phyloP scores from a whole-genome alignment of 2,113 vertebrate genomes.

The Progne subis region DNA sequence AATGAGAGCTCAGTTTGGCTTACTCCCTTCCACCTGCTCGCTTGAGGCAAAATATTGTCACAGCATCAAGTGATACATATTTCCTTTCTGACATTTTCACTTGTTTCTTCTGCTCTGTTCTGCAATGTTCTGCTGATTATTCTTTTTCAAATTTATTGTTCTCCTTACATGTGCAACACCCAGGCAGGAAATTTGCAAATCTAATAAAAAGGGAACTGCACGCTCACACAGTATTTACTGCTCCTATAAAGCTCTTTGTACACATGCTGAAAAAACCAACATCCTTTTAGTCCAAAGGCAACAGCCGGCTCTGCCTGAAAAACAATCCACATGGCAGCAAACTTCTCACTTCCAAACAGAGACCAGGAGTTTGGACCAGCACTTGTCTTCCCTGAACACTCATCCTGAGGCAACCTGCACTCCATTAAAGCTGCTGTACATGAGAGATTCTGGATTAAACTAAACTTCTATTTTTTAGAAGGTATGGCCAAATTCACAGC shows the following conservation, averaged over 20 bases:
- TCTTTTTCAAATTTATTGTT: neutral
- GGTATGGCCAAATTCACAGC: neutral
- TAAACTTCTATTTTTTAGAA: neutral
- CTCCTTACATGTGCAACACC: neutral
- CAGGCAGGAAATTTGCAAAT: neutral
- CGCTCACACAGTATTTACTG: neutral
- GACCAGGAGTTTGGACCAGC: neutral
- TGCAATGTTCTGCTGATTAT: neutral
- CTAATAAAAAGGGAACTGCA: neutral
- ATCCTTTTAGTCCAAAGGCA: neutral
- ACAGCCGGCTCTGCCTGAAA: neutral
- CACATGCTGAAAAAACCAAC: neutral
- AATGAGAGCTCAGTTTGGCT: neutral
- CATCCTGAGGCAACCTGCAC: neutral
- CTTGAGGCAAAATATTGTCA: neutral
- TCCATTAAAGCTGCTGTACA: neutral
- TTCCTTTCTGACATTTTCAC: neutral
- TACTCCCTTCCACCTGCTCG: neutral
- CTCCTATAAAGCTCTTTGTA: neutral
- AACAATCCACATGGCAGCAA: neutral
- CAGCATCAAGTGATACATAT: neutral
- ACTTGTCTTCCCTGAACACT: no score
- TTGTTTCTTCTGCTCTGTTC: neutral
- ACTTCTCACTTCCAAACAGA: neutral
- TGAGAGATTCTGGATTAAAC: neutral